Percentiles rank a stretch among this genome's conserved stretches.
Evolutionary conservation across 2,797 vertebrate species (phyloP).

Genomic region (Labroides dimidiatus): DNA sequence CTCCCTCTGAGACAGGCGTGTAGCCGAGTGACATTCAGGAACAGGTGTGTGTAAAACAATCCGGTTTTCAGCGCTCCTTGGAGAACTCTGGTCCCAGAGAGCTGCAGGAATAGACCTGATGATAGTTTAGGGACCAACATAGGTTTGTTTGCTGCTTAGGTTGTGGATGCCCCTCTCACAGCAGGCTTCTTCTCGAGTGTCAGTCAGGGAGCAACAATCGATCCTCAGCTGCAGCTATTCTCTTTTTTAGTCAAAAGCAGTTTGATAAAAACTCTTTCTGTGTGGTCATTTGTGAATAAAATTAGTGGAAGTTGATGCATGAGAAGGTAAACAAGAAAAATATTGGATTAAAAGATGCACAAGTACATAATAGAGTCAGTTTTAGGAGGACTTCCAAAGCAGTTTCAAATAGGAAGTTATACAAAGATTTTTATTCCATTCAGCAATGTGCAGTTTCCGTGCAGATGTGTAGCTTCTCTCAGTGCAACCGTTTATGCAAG

Average conservation of each 20-base stretch:
- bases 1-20: constrained; percentile 80
- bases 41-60: constrained; percentile 79
- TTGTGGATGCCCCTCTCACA: constrained; percentile 29
- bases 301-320: no score
- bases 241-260: background rate
- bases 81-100: constrained; percentile 49
- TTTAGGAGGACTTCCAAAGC: no score
- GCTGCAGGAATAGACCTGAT: constrained; percentile 75
- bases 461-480: no score
- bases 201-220: constrained; percentile 30
- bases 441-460: no score
- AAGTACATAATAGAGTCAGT: no score
- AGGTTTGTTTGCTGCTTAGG: constrained; percentile 39
- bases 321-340: no score
- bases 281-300: no score
- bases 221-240: background rate
- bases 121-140: constrained; percentile 58
- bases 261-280: background rate
- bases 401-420: no score
- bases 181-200: constrained; percentile 18
- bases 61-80: constrained; percentile 59
- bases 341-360: no score
- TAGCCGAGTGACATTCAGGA: constrained; percentile 75
- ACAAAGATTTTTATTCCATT: no score
- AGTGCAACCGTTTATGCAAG: no score